phyloP scores from a whole-genome alignment of 1,140 invertebrate genomes.

The Drosophila nikananu region DNA sequence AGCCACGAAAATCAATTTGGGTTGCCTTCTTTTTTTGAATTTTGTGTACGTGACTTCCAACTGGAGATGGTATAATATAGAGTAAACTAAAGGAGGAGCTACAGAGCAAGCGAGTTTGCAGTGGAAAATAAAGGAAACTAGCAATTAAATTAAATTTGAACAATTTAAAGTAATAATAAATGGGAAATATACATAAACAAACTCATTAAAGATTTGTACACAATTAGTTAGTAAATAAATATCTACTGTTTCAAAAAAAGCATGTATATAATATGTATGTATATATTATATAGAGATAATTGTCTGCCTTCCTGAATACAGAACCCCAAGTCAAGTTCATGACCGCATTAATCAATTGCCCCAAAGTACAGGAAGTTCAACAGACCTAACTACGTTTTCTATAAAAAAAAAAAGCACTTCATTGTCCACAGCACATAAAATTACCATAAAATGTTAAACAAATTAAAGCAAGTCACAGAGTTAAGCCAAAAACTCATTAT shows the following conservation, averaged over 20 bases:
- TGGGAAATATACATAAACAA: not conserved
- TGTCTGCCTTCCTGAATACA: not conserved
- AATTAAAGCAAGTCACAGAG: slow-evolving; percentile 31
- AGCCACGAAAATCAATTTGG: slow-evolving; percentile 76
- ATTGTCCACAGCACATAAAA: slow-evolving; percentile 29
- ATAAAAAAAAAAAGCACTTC: not conserved
- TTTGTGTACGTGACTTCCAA: slow-evolving; percentile 67
- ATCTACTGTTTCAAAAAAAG: not conserved
- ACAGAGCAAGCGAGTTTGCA: not conserved
- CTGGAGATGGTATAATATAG: slow-evolving; percentile 30
- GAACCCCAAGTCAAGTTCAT: slow-evolving; percentile 34
- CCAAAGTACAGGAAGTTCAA: slow-evolving; percentile 62
- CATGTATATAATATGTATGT: not conserved
- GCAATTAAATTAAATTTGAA: not conserved
- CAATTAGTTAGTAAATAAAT: not conserved
- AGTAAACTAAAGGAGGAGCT: slow-evolving; percentile 18
- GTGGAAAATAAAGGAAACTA: not conserved
- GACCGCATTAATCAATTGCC: slow-evolving; percentile 43
- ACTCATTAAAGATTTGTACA: not conserved
- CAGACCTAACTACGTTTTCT: slow-evolving; percentile 40
- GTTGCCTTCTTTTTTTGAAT: slow-evolving; percentile 49
- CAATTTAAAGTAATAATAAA: not conserved
- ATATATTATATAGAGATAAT: not conserved
- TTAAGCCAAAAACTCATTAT: slow-evolving; percentile 34
- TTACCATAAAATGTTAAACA: slow-evolving; percentile 49